These are phyloP conservation scores for Ceratoteleas bidentatus DNA, from an alignment of 1,140 invertebrate species.

Conservation along the genomic window DNA sequence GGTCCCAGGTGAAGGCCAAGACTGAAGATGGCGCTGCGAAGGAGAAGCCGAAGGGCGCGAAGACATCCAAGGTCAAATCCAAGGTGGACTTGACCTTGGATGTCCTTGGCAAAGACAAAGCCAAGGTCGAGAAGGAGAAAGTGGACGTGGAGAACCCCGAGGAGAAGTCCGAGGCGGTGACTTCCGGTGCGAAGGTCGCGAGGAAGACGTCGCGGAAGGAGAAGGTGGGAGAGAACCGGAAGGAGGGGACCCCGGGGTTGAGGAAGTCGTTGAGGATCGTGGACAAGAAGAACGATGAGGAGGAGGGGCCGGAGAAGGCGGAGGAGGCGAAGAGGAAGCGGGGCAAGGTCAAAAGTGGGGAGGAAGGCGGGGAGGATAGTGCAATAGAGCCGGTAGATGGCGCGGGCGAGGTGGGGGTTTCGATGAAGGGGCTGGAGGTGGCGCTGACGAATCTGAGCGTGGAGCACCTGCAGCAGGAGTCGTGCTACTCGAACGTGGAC, in stretches of 20 bases:
- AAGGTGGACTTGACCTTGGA: neutral
- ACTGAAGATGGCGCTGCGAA: constrained; percentile 11
- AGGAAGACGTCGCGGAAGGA: constrained; percentile 2
- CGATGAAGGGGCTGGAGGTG: constrained; percentile 7
- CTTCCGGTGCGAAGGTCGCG: neutral
- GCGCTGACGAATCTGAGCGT: constrained; percentile 68
- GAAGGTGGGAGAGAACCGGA: constrained; percentile 15
- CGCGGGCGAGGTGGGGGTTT: neutral
- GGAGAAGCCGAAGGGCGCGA: too few species aligned
- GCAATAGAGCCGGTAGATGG: constrained; percentile 19
- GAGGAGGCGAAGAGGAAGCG: constrained; percentile 13
- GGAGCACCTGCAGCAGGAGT: constrained; percentile 76
- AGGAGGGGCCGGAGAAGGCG: neutral
- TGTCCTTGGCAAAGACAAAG: neutral
- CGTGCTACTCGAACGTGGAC: constrained; percentile 77
- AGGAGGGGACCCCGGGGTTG: constrained; percentile 1
- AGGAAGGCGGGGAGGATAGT: constrained; percentile 13
- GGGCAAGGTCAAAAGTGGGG: constrained; percentile 14
- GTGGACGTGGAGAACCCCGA: neutral
- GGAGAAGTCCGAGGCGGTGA: neutral
- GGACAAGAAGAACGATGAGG: constrained; percentile 60
- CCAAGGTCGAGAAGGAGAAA: neutral
- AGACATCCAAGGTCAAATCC: too few species aligned
- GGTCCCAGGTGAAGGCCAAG: constrained; percentile 6
- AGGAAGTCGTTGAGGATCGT: constrained; percentile 70